Evolutionary conservation across 2,888 invertebrate genomes (phyloP).

Genomic region (Anticlea derivata): DNA sequence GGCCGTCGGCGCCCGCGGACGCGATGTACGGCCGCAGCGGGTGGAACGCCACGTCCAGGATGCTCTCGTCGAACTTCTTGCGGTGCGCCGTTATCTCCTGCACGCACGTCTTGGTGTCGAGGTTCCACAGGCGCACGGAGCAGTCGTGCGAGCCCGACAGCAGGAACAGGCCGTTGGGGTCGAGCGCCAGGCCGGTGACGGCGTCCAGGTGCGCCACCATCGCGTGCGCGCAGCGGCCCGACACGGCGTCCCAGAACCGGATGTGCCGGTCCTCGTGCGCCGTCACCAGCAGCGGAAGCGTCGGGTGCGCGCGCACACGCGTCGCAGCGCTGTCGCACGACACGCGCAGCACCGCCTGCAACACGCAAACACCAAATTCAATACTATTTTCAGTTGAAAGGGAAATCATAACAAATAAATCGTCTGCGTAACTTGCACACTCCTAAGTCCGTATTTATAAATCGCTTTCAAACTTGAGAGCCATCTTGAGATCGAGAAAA

Average conservation of each 20-base stretch:
- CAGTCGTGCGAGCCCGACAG: conserved; percentile 99
- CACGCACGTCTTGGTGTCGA: conserved; percentile 99
- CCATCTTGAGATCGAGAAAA: too few species aligned
- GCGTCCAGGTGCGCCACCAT: conserved; percentile 99
- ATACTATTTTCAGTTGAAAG: too few species aligned
- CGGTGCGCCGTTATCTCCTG: conserved; percentile 99
- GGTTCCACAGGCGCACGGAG: conserved; percentile 99
- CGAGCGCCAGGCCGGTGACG: conserved; percentile 98
- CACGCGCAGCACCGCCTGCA: conserved; percentile 83
- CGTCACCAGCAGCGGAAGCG: conserved; percentile 96
- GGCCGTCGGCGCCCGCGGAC: conserved; percentile 98
- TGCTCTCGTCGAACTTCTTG: conserved; percentile 99
- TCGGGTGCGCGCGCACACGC: conserved; percentile 97
- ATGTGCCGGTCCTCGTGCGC: conserved; percentile 99
- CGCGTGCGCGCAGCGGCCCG: conserved; percentile 96
- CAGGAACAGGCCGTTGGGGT: conserved; percentile 99
- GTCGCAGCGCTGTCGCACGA: conserved; percentile 87
- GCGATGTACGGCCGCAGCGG: conserved; percentile 99
- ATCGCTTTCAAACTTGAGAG: too few species aligned
- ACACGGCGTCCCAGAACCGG: conserved; percentile 98
- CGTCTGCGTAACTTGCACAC: too few species aligned
- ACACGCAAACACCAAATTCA: conserved; percentile 47
- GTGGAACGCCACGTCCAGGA: conserved; percentile 99
- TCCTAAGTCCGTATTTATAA: too few species aligned
- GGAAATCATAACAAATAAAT: too few species aligned